Conservation (phyloP, 2,797 vertebrate species). For the Chaetodon trifasciatus region DNA sequence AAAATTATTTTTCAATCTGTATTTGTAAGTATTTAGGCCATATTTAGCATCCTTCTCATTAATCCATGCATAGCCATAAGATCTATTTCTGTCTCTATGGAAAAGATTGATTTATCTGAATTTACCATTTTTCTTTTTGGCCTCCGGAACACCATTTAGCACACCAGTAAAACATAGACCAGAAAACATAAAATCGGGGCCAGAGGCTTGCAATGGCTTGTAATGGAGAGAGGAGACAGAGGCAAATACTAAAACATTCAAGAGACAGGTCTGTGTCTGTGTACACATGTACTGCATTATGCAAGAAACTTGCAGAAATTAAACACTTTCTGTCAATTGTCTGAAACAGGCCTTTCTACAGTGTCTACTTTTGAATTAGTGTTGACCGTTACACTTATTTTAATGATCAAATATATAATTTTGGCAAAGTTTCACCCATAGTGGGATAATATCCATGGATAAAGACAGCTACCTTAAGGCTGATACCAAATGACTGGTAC, state of each 20-base stretch:
- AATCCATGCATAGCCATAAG: neutral
- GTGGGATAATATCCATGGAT: too few relatives aligned
- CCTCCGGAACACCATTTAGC: slow-evolving; percentile 4
- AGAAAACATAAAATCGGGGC: slow-evolving; percentile 6
- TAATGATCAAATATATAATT: neutral
- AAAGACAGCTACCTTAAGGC: neutral
- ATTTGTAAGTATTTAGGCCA: neutral
- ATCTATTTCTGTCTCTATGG: neutral
- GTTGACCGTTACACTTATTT: neutral
- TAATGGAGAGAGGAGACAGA: slow-evolving; percentile 6
- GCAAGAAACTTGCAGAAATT: slow-evolving; percentile 13
- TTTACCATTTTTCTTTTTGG: neutral
- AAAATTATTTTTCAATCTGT: neutral
- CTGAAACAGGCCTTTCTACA: neutral
- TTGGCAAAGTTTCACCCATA: too few relatives aligned
- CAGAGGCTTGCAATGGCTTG: slow-evolving; percentile 11
- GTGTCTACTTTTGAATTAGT: neutral
- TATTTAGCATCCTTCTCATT: neutral
- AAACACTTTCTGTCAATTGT: neutral
- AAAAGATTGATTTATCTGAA: neutral
- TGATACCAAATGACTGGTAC: neutral
- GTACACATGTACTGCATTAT: slow-evolving; percentile 21
- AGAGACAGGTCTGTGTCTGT: slow-evolving; percentile 26
- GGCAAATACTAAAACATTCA: slow-evolving; percentile 57
- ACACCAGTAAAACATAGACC: neutral